phyloP scores from a whole-genome alignment of 2,888 invertebrate genomes.

The Cyaniris semiargus region DNA sequence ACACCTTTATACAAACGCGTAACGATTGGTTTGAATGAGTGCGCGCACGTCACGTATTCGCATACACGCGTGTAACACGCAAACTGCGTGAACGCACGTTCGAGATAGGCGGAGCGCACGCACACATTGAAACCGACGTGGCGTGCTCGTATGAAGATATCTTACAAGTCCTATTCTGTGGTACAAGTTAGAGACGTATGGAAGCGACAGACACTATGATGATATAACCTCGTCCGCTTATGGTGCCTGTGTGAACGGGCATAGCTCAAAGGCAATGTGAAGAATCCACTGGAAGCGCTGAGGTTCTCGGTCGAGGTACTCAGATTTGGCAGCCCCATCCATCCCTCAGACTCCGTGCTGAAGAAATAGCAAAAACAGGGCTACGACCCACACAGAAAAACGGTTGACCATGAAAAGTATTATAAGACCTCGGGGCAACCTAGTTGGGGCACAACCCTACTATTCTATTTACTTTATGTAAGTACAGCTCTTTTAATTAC shows the following conservation, averaged over 20 bases:
- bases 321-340: conserved; percentile 65
- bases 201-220: conserved; percentile 42
- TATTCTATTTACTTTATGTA: neutral
- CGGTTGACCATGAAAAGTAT: neutral
- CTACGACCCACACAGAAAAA: neutral
- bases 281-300: conserved; percentile 83
- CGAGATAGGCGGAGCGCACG: neutral
- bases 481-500: neutral
- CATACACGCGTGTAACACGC: neutral
- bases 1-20: neutral
- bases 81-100: neutral
- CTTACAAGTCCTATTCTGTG: neutral
- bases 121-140: neutral
- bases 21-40: neutral
- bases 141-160: neutral
- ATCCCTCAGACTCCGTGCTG: conserved; percentile 64
- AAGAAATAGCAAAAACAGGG: conserved; percentile 48
- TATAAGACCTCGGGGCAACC: neutral
- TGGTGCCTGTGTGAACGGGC: conserved; percentile 88
- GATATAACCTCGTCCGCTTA: conserved; percentile 87
- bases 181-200: conserved; percentile 37
- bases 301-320: conserved; percentile 84
- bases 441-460: neutral
- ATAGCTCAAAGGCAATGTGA: conserved; percentile 87
- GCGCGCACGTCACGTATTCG: neutral